A percentile compares a stretch with the other conserved stretches of the same genome.
Evolutionary conservation across 2,797 vertebrate species (phyloP).

Genomic region (Naso thynnoides): DNA sequence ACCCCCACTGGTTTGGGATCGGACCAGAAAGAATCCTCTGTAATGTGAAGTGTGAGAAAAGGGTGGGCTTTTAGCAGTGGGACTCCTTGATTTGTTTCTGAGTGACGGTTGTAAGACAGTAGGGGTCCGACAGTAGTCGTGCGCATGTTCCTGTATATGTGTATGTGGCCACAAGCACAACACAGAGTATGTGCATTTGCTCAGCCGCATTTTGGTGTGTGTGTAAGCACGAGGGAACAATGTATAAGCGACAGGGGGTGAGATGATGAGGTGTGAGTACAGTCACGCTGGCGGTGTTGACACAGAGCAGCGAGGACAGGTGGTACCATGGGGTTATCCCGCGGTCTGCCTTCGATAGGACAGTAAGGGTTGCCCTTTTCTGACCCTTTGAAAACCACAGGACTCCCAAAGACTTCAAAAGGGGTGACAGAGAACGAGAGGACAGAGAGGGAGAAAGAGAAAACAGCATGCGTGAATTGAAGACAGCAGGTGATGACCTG

Average conservation of each 20-base stretch:
- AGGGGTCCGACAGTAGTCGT: conserved; percentile 58
- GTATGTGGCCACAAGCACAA: conserved; percentile 25
- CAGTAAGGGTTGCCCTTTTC: conserved; percentile 70
- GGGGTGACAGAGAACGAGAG: conserved; percentile 46
- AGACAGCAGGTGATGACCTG: conserved; percentile 76
- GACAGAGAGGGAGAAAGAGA: conserved; percentile 60
- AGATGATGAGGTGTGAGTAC: conserved; percentile 63
- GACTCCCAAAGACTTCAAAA: conserved; percentile 75
- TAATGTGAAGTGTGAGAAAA: conserved; percentile 70
- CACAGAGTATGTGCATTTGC: conserved; percentile 41
- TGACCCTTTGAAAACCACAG: conserved; percentile 79
- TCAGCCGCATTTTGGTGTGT: conserved; percentile 34
- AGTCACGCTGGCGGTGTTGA: conserved; percentile 74
- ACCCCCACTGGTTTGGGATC: conserved; percentile 68
- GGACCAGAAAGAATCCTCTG: conserved; percentile 47
- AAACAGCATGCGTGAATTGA: conserved; percentile 75
- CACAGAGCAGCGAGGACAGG: conserved; percentile 72
- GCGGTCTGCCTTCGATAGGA: conserved; percentile 54
- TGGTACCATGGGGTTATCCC: conserved; percentile 67
- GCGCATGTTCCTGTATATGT: conserved; percentile 44
- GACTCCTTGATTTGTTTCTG: conserved; percentile 63
- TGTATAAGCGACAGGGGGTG: conserved; percentile 47
- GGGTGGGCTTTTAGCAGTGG: conserved; percentile 66
- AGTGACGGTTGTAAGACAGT: conserved; percentile 64
- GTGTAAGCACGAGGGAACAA: conserved; percentile 50